Percentiles rank a stretch among this genome's conserved stretches.
Evolutionary conservation across 2,888 invertebrate species (phyloP).

Genomic region (Silvanus unidentatus): DNA sequence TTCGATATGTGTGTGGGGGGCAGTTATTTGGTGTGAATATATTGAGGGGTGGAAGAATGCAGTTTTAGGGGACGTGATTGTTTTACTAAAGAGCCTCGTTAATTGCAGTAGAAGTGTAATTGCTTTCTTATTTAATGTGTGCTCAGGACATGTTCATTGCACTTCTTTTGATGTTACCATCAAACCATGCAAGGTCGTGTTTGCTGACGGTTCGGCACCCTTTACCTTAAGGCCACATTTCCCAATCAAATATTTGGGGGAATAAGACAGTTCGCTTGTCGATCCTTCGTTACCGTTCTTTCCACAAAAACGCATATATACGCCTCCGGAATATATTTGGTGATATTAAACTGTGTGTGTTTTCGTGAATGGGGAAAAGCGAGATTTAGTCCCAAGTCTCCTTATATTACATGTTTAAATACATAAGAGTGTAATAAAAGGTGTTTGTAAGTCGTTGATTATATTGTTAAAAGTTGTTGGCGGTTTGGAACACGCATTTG

Average conservation of each 20-base stretch:
- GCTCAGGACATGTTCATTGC: conserved; percentile 14
- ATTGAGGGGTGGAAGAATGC: no score
- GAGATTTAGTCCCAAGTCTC: conserved; percentile 5
- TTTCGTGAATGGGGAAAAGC: conserved; percentile 6
- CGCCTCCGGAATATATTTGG: neutral
- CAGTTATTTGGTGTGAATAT: conserved; percentile 21
- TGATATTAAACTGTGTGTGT: conserved; percentile 1
- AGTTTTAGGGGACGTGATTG: no score
- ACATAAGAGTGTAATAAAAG: conserved; percentile 18
- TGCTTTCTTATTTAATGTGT: no score
- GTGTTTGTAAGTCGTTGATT: conserved; percentile 25
- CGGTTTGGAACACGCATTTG: conserved; percentile 23
- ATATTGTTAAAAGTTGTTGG: conserved; percentile 19
- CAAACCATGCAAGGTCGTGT: conserved; percentile 13
- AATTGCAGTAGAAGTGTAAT: no score
- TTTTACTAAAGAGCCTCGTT: no score
- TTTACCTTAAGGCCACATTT: conserved; percentile 15
- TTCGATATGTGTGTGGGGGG: no score
- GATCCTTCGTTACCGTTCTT: neutral
- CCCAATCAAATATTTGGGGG: conserved; percentile 17
- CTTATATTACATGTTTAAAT: conserved; percentile 11
- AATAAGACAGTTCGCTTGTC: neutral
- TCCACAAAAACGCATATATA: conserved; percentile 2
- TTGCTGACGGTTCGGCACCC: conserved; percentile 6
- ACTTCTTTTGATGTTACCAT: conserved; percentile 14